These are phyloP conservation scores for Serranochromis macrocephalus DNA, from an alignment of 2,113 vertebrate species.

Conservation along the genomic window DNA sequence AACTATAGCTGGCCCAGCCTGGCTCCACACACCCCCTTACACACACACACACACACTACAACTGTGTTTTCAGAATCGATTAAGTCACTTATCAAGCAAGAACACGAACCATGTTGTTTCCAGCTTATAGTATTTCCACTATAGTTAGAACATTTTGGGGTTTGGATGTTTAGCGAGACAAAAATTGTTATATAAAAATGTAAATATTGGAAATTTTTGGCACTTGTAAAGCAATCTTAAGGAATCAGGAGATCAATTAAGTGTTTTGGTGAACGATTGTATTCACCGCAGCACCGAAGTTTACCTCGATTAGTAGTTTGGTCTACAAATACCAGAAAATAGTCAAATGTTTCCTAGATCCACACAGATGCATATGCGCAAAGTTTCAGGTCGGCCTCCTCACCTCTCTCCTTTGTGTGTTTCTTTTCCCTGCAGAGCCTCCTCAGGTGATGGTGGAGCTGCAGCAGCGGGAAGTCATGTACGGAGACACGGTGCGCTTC, in stretches of 20 bases:
- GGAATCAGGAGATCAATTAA: neutral
- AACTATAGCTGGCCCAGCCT: conserved; percentile 56
- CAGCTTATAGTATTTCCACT: neutral
- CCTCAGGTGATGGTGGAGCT: conserved; percentile 88
- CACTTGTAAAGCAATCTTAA: neutral
- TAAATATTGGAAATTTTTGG: neutral
- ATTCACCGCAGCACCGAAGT: neutral
- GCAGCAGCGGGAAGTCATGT: conserved; percentile 80
- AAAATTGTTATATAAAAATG: neutral
- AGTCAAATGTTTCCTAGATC: neutral
- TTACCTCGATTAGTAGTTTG: neutral
- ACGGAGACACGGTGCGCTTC: conserved; percentile 86
- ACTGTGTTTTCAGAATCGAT: neutral
- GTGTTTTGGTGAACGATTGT: neutral
- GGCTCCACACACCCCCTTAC: neutral
- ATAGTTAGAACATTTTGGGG: neutral
- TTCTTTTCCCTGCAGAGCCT: conserved; percentile 73
- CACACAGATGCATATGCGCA: neutral
- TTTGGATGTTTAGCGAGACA: neutral
- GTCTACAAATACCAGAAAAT: neutral
- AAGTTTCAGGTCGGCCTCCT: neutral
- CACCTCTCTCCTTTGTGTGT: neutral
- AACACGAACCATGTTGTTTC: neutral
- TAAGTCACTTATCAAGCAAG: neutral
- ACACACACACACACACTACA: neutral